Percentiles rank a stretch among this genome's conserved stretches.
phyloP scores from a whole-genome alignment of 2,888 invertebrate genomes.

The Bombyx huttoni region DNA sequence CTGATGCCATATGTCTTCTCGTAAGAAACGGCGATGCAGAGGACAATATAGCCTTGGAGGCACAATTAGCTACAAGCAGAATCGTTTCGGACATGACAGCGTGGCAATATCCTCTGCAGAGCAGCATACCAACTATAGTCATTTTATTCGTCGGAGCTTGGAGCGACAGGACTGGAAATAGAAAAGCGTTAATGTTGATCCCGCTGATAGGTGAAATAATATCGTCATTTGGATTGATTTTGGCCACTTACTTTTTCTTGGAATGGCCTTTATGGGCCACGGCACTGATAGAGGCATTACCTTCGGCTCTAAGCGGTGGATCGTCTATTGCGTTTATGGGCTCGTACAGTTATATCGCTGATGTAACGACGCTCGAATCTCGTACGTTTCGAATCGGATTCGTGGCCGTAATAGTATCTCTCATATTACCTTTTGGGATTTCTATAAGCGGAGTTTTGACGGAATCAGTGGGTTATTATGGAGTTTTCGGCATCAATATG shows the following conservation, averaged over 20 bases:
- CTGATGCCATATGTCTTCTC: conserved; percentile 59
- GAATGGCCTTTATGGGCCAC: conserved; percentile 69
- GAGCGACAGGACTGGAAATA: conserved; percentile 73
- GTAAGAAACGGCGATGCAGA: conserved; percentile 35
- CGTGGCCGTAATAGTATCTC: conserved; percentile 65
- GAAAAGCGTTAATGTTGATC: conserved; percentile 70
- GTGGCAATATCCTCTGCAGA: conserved; percentile 69
- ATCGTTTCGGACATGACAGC: conserved; percentile 66
- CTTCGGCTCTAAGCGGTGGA: conserved; percentile 73
- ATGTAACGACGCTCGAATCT: conserved; percentile 70
- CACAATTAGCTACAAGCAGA: conserved; percentile 44
- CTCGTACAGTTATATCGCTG: conserved; percentile 74
- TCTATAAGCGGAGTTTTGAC: conserved; percentile 66
- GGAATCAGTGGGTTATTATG: conserved; percentile 53
- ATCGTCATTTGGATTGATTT: conserved; percentile 57
- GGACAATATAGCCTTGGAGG: conserved; percentile 37
- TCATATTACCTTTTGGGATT: conserved; percentile 63
- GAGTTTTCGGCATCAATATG: conserved; percentile 45
- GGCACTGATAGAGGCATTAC: conserved; percentile 65
- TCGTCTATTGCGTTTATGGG: conserved; percentile 70
- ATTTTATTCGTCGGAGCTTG: conserved; percentile 74
- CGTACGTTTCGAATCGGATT: conserved; percentile 75
- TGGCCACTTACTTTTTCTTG: conserved; percentile 68
- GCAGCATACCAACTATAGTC: conserved; percentile 67
- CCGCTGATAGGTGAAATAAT: conserved; percentile 71